Evolutionary conservation across 2,797 vertebrate genomes (phyloP), one percentile per base, ranked within the genome.

Genomic region (Ataeniobius toweri): DNA sequence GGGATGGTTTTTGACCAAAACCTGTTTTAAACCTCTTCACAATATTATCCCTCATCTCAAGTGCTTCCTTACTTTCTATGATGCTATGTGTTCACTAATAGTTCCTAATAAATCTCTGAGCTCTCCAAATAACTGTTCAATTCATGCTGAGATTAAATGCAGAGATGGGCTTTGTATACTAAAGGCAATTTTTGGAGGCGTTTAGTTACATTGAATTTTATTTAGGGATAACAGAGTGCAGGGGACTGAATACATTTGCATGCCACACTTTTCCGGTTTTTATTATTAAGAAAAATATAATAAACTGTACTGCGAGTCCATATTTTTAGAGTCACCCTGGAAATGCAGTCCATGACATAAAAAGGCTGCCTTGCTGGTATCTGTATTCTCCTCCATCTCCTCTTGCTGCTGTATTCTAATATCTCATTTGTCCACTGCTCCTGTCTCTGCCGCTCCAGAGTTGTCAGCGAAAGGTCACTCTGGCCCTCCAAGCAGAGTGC

Each of bases 391-490:
- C 85, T 90, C 87, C 83, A 87, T 78, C 80, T 78, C 24, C 31
- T 76, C 82, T 79, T 55, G 67, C 83, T 78, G 85, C 81, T 92
- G 86, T 90, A 86, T 89, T 93, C 86, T 91, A 88, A 92, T 93
- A 88, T 91, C 94, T 94, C 92, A 93, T 95, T 94, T 95, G 94
- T 95, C 93, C 94, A 90, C 88, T 80, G 89, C 67, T 80, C 85
- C 91, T 79, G 85, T 93, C 91, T 93, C 79, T 81, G 84, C 85
- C 56, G 89, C 91, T 89, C 87, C 91, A 86, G 90, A 93, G 90
- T 85, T 93, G 93, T 93, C 92, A 91, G 88, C 7, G 85, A 95
- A 96, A 96, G 95, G 95, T 96, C 94, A 96, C 84, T 88, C 90
- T 85, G 83, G 88, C 93, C 90, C 88, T 93, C 87, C 78, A 86